Evolutionary conservation across 2,888 invertebrate genomes (phyloP), one percentile per base, ranked within the genome.

Genomic region (Sinotaia quadrata): DNA sequence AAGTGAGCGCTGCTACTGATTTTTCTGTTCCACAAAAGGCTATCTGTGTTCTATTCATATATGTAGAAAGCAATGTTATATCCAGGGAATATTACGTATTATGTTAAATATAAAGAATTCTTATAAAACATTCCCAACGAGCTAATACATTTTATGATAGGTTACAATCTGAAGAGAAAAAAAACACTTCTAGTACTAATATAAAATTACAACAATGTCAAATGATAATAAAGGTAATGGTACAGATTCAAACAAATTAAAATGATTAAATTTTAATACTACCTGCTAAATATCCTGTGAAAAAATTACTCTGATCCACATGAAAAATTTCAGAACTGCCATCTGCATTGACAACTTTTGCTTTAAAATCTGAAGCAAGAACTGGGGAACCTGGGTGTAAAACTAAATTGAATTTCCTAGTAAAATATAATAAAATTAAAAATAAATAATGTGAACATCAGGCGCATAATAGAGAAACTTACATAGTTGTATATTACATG

Each of bases 391-490:
- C 74, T 59, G 77, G 77, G 51, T 78, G 76, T n/a, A 83, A 67
- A 34, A 75, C 72, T 36, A 83, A 54, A 68, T 81, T 78, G 63
- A 83, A 83, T 18, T 73, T 59, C 73, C 83, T 83, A 74, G 29
- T 75, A 41, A 52, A 15, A 27, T 44, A 24, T 10, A n/a, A 29
- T 8, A 12, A 24, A 29, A 12, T 21, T 41, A 41, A 18, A 24
- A 12, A 44, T 44, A 15, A 1, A 27, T 44, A 4, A 7, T 21
- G 4, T 5, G n/a, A 29, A 10, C 24, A 54, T 12, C n/a, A 27
- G 7, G 7, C 8, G 31, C 1, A 29, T 24, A 24, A 54, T 29
- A 54, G 18, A 29, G 24, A 18, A 21, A 1, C 10, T 18, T 18
- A n/a, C 15, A n/a, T 7, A 8, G 24, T 49, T 49, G 10, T 24